Conservation (phyloP, 1,140 invertebrate genomes). For the Drosophila bocki region DNA sequence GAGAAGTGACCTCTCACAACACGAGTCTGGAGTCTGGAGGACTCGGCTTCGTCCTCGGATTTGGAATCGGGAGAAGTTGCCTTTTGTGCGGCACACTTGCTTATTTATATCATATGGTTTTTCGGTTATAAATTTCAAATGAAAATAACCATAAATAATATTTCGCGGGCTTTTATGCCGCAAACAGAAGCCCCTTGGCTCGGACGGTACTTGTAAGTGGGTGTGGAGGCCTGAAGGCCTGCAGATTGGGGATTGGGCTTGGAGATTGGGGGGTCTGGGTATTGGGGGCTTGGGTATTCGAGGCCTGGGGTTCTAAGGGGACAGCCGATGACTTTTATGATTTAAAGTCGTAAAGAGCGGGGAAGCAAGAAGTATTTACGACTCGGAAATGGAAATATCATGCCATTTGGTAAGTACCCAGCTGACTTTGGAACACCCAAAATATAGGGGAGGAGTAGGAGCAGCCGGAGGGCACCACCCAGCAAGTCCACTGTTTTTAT, state of each 20-base stretch:
- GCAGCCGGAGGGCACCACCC: background rate
- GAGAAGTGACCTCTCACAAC: slow-evolving; percentile 25
- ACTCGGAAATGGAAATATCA: slow-evolving; percentile 74
- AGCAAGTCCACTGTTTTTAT: slow-evolving; percentile 61
- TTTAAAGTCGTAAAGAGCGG: slow-evolving; percentile 77
- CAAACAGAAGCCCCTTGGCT: slow-evolving; percentile 58
- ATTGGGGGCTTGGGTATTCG: background rate
- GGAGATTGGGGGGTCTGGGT: background rate
- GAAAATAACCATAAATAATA: slow-evolving; percentile 81
- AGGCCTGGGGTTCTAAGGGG: slow-evolving; percentile 23
- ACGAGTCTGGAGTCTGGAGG: background rate
- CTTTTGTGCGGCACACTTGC: slow-evolving; percentile 49
- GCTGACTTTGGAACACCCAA: slow-evolving; percentile 34
- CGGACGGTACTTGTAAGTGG: slow-evolving; percentile 27
- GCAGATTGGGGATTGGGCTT: slow-evolving; percentile 1
- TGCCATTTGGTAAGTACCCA: slow-evolving; percentile 67
- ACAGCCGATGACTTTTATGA: slow-evolving; percentile 74
- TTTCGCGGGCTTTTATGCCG: slow-evolving; percentile 71
- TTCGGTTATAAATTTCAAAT: slow-evolving; percentile 75
- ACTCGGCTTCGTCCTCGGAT: background rate
- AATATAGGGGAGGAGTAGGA: background rate
- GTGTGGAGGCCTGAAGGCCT: slow-evolving; percentile 6
- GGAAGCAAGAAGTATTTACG: slow-evolving; percentile 73
- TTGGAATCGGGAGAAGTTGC: slow-evolving; percentile 22
- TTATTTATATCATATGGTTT: slow-evolving; percentile 77